Base-by-base conservation (phyloP, 2,797 vertebrate genomes). In the Centropyge bicolor region DNA sequence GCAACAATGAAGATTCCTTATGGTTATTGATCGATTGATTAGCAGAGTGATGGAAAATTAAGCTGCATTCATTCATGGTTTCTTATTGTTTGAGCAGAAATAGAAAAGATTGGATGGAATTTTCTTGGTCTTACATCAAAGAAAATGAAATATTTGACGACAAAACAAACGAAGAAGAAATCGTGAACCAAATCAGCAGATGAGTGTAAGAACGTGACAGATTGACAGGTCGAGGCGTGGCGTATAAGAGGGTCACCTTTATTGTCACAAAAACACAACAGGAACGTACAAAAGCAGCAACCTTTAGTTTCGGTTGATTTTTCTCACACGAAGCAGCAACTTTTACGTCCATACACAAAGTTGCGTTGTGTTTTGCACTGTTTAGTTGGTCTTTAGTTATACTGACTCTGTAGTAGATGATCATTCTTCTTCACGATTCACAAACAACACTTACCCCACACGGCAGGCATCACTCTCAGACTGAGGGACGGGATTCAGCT, bases 251-350 rank as follows among this genome's bases (percentile, higher is more conserved):
- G 91, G 76, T 92, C 92, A 95, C 93, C 93, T 96, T 96, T 95
- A 95, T 95, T 95, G 89, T 94, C 94, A 95, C 95, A 95, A 95
- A 96, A 95, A 93, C 95, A 95, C 92, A 92, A 95, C 93, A 93
- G 93, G 91, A 93, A 95, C 88, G 91, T 95, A 95, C 95, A 95
- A 95, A 95, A 95, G 94, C 95, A 96, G 96, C 96, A 95, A 96
- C 94, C 94, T 90, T 76, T 94, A 88, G 95, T 93, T 93, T 82
- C 72, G 87, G 86, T 90, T 92, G 78, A 80, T 86, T 96, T 93
- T 93, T 94, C 93, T 95, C 94, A 97, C 96, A 92, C 75, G 17
- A 90, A 93, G 94, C 92, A 70, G 92, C 93, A 91, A 94, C 91
- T 92, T 83, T 86, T 87, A 86, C 88, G 94, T 95, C 94, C 92